Conservation (phyloP, 2,797 vertebrate genomes). For the Anguilla obscura region DNA sequence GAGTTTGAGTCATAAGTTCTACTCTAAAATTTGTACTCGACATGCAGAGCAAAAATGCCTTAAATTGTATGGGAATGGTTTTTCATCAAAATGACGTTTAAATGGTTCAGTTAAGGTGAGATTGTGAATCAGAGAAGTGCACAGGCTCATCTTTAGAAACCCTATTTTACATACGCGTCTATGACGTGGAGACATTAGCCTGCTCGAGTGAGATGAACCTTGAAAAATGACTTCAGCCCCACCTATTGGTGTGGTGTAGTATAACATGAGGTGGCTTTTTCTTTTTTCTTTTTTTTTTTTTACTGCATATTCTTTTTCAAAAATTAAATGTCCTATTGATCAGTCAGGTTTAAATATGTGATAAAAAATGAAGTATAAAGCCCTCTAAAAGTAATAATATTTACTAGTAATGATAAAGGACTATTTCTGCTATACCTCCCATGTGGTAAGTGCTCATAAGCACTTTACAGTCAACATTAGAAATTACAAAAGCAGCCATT, state of each 20-base stretch:
- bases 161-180: neutral
- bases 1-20: neutral
- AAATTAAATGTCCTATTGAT: neutral
- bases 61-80: neutral
- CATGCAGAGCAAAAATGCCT: neutral
- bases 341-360: neutral
- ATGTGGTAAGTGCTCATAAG: neutral
- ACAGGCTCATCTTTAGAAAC: neutral
- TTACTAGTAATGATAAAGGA: neutral
- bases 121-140: neutral
- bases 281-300: neutral
- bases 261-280: neutral
- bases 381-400: neutral
- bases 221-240: neutral
- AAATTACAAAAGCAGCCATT: neutral
- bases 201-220: neutral
- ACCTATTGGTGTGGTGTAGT: neutral
- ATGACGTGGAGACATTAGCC: neutral
- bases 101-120: neutral
- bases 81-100: neutral
- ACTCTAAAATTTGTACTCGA: neutral
- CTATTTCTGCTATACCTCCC: neutral
- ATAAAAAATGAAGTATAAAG: neutral
- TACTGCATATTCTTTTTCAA: neutral
- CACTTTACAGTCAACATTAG: neutral